Percentiles rank a stretch among this genome's conserved stretches.
These are phyloP conservation scores for Liposcelis brunnea DNA, from an alignment of 2,888 invertebrate genomes.

Conservation along the genomic window DNA sequence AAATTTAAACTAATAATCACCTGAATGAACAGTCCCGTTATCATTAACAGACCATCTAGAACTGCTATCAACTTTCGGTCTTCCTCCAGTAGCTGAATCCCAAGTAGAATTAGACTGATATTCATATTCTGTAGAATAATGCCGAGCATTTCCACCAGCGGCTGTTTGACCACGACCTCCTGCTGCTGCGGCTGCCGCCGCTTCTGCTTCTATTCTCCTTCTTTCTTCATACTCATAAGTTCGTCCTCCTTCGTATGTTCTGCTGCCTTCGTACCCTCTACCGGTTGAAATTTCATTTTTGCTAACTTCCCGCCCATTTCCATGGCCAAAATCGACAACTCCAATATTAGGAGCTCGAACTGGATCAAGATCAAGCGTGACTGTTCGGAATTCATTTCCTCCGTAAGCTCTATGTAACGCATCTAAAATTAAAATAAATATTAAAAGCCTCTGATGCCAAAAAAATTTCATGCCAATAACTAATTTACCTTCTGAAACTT, in stretches of 20 bases:
- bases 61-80: constrained; percentile 15
- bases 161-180: no score
- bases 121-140: no score
- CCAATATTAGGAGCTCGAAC: background rate
- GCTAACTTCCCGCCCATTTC: constrained; percentile 5
- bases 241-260: background rate
- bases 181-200: no score
- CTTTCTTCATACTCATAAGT: background rate
- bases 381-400: constrained; percentile 6
- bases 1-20: background rate
- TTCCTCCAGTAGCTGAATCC: constrained; percentile 15
- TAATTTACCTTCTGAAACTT: no score
- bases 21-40: constrained; percentile 16
- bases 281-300: constrained; percentile 12
- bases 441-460: no score
- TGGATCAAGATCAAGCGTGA: background rate
- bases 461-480: no score
- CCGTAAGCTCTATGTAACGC: background rate
- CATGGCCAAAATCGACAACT: no score
- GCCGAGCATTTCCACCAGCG: no score
- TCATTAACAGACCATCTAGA: constrained; percentile 18
- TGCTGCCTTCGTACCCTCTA: constrained; percentile 12
- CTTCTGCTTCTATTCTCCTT: no score
- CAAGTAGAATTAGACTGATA: constrained; percentile 7
- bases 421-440: no score